These are phyloP conservation scores for Rattus rattus DNA, from an alignment of 2,113 vertebrate genomes.

Conservation along the genomic window DNA sequence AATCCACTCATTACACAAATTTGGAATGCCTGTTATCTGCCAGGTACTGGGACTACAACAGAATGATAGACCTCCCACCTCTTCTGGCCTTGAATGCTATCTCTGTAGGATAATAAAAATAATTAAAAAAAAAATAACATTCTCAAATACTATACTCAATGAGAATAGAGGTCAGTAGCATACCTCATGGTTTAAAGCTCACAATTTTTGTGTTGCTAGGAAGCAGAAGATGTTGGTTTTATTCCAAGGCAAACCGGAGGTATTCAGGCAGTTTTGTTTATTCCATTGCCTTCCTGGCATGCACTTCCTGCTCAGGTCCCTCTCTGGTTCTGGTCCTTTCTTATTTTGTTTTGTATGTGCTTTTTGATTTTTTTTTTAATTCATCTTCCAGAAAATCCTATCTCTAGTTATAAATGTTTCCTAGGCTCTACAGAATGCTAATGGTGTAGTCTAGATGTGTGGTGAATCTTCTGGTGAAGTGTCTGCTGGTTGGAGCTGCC, in stretches of 20 bases:
- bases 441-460: background rate
- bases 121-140: background rate
- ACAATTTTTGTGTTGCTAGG: background rate
- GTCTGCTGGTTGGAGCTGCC: background rate
- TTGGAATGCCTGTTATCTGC: background rate
- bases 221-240: background rate
- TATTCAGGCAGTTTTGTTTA: background rate
- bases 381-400: slow-evolving; percentile 14
- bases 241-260: background rate
- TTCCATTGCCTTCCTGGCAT: background rate
- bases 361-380: slow-evolving; percentile 19
- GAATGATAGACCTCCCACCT: background rate
- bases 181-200: background rate
- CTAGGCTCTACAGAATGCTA: background rate
- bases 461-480: background rate
- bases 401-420: background rate
- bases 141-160: background rate
- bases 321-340: background rate
- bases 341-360: background rate
- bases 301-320: background rate
- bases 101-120: background rate
- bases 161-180: background rate
- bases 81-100: background rate
- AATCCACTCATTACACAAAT: background rate
- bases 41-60: background rate